Percentiles rank a stretch among this genome's conserved stretches.
Conservation (phyloP, 1,140 invertebrate genomes). For the Atopsyche davidsoni region DNA sequence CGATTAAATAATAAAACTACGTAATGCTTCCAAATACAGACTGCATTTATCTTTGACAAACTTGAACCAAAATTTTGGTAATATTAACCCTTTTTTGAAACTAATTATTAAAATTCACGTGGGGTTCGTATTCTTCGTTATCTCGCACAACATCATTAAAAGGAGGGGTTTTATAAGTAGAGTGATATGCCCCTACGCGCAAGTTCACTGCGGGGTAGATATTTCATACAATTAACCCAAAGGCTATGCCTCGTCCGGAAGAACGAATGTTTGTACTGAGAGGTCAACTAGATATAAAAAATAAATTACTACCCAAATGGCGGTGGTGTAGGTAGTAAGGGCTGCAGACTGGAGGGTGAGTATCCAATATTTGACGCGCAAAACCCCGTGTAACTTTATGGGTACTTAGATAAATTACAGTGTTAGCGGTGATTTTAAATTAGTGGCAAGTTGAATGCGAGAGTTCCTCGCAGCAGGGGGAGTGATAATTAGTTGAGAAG, state of each 20-base stretch:
- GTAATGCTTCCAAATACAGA: no score
- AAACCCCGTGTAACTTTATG: not conserved
- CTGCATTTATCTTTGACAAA: not conserved
- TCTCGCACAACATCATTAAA: conserved; percentile 17
- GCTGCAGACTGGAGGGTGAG: no score
- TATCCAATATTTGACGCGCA: not conserved
- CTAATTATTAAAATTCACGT: conserved; percentile 13
- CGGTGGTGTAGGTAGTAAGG: not conserved
- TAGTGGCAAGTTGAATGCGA: no score
- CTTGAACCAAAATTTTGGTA: not conserved
- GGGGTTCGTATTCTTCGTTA: conserved; percentile 9
- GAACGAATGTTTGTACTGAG: conserved; percentile 16
- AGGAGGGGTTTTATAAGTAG: conserved; percentile 6
- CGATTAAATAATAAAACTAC: no score
- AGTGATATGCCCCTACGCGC: conserved; percentile 4
- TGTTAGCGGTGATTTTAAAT: no score
- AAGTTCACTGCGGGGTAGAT: conserved; percentile 12
- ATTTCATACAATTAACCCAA: conserved; percentile 22
- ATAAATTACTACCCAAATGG: conserved; percentile 22
- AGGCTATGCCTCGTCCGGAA: conserved; percentile 2
- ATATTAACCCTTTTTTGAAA: not conserved
- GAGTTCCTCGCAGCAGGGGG: no score
- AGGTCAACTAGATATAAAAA: conserved; percentile 23
- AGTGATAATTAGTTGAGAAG: no score
- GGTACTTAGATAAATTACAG: no score